phyloP scores from a whole-genome alignment of 30 jellyfish, hydroid and myxozoan genomes.

The Morbakka virulenta region DNA sequence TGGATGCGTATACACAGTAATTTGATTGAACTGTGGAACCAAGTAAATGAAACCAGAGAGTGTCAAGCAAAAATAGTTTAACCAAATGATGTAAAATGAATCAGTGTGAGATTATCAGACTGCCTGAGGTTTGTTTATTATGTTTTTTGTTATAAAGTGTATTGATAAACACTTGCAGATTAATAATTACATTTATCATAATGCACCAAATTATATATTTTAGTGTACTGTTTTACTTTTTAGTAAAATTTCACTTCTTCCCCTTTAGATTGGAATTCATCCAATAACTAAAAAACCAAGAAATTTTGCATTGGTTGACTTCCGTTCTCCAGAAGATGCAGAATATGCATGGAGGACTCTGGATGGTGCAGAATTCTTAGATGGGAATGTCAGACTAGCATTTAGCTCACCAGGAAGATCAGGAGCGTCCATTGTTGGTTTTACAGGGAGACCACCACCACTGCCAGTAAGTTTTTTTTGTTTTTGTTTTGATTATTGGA shows the following conservation, averaged over 20 bases:
- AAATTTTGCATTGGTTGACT: slow-evolving; percentile 65
- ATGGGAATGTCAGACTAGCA: slow-evolving; percentile 36
- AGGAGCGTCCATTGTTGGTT: slow-evolving; percentile 53
- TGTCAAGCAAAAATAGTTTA: too few species aligned
- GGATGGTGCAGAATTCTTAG: slow-evolving; percentile 68
- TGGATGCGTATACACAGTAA: too few species aligned
- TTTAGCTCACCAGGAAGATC: slow-evolving; percentile 71
- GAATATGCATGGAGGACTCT: slow-evolving; percentile 71
- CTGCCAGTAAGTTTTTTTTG: neutral
- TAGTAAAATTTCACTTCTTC: neutral
- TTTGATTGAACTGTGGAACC: too few species aligned
- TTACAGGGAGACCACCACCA: slow-evolving; percentile 22
- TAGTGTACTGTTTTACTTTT: neutral
- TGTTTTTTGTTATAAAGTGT: too few species aligned
- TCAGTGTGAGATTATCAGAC: too few species aligned
- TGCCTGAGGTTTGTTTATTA: too few species aligned
- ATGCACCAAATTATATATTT: neutral
- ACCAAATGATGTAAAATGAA: too few species aligned
- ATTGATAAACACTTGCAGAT: too few species aligned
- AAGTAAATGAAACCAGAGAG: too few species aligned
- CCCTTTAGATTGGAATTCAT: slow-evolving; percentile 24
- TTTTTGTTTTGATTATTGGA: too few species aligned
- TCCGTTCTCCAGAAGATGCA: slow-evolving; percentile 68
- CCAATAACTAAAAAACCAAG: slow-evolving; percentile 15
- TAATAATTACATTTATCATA: too few species aligned